Evolutionary conservation across 2,888 invertebrate species (phyloP), one percentile per base, ranked within the genome.

Genomic region (Chouioia cunea): DNA sequence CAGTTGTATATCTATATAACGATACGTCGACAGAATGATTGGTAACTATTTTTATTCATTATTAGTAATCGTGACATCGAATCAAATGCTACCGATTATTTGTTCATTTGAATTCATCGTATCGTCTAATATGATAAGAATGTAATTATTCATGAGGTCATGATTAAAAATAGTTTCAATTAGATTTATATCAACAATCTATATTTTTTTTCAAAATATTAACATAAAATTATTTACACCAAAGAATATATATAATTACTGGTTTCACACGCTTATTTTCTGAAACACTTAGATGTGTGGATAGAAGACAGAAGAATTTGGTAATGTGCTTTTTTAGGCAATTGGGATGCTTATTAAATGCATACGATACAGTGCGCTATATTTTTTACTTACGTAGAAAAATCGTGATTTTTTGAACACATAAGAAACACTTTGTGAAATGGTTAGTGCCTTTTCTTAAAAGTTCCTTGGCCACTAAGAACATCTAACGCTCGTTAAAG

Each of bases 321-420:
- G n/a, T n/a, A 22, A 48, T 27, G 50, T 54, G 2, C 46, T 23
- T 67, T n/a, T 15, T 47, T 67, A 70, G 60, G 60, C 56, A 20
- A 53, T 58, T 65, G 53, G 43, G 58, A 68, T 36, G 53, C 53
- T 23, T 67, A 60, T 59, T 50, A 48, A 48, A 50, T 64, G 43
- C 15, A 53, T 27, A 27, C 22, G 46, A 59, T 46, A 54, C 44
- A 62, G 52, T 65, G 64, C 65, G 54, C 58, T 23, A 15, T 6
- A 15, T 66, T 50, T 60, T 48, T 4, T 23, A 4, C 57, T 18
- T 62, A 57, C 46, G 23, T 70, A 70, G 50, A 65, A 70, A 48
- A 65, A 62, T 50, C 65, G 57, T 65, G 67, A 60, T 57, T 58
- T 44, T 70, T 63, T 73, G 71, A 75, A 74, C 70, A 69, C 70